phyloP scores from a whole-genome alignment of 2,797 vertebrate genomes.

The Crax fasciolata region DNA sequence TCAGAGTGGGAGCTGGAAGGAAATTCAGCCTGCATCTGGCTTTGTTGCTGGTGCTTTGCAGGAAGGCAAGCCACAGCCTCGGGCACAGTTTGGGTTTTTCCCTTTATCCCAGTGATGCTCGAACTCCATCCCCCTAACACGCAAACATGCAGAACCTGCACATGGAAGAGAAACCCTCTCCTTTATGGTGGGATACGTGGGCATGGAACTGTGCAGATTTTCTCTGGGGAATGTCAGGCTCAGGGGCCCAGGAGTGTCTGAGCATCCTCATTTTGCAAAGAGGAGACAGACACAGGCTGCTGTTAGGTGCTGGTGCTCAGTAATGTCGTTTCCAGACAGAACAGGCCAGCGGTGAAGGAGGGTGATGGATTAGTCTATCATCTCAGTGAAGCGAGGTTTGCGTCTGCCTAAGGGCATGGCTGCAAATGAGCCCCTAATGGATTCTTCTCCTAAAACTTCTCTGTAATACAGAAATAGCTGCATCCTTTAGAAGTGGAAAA shows the following conservation, averaged over 20 bases:
- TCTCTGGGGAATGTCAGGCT: neutral
- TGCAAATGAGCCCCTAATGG: constrained; percentile 74
- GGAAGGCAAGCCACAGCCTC: neutral
- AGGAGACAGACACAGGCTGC: neutral
- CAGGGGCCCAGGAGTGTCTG: neutral
- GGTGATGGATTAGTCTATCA: constrained; percentile 72
- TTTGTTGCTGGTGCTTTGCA: neutral
- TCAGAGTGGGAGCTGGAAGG: neutral
- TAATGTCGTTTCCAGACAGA: neutral
- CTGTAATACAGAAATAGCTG: constrained; percentile 63
- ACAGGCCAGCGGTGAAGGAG: constrained; percentile 16
- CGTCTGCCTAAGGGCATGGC: constrained; percentile 48
- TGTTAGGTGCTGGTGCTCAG: neutral
- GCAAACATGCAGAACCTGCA: neutral
- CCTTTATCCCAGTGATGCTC: neutral
- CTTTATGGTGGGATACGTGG: accelerated
- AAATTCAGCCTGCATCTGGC: neutral
- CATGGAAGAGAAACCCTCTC: neutral
- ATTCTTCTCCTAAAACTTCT: constrained; percentile 61
- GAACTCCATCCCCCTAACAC: neutral
- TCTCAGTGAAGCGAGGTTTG: constrained; percentile 42
- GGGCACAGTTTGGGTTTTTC: neutral
- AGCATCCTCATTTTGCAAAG: neutral
- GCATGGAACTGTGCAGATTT: accelerated
- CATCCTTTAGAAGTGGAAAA: neutral